Evolutionary conservation across 2,113 vertebrate species (phyloP), one percentile per base, ranked within the genome.

Genomic region (Esox niger): DNA sequence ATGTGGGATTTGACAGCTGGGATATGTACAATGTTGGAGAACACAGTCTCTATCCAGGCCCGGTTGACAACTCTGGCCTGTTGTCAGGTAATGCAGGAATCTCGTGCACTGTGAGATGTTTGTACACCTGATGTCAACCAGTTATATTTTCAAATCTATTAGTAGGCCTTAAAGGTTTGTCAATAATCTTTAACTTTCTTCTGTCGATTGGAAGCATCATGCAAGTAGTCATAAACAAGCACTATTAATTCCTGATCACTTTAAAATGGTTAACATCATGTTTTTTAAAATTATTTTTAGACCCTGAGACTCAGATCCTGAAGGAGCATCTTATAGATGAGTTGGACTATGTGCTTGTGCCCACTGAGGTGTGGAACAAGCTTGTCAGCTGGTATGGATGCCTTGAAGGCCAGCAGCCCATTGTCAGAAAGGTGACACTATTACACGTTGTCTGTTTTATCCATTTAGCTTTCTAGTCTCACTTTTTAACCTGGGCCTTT

Each of bases 251-350:
- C 47, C 7, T 49, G 47, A 2, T 49, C 17, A 21, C 47, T 38
- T 4, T 15, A 38, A n/a, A 38, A 38, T 15, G 15, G 2, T 20
- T 49, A 20, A 9, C n/a, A 20, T 49, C 47, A 49, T 49, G 6
- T 26, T 59, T 21, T 72, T 9, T 0, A 1, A 65, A 5, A 58
- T 8, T 6, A 6, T 11, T 84, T 82, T 67, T 77, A 99, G 96
- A 98, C 87, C 91, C 91, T 13, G 91, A 98, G 73, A 93, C 87
- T 63, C 97, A 97, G 84, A 88, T 80, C 33, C 88, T 99, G 25
- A 98, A 95, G 79, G 96, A 98, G 20, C 94, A 96, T 80, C 93
- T 98, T 68, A 96, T 98, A 66, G 95, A 98, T 79, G 96, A 98
- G 71, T 85, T 98, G 62, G 95, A 98, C 81, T 98, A 98, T 49